phyloP scores from a whole-genome alignment of 2,113 vertebrate genomes.

The Leiothrix lutea region DNA sequence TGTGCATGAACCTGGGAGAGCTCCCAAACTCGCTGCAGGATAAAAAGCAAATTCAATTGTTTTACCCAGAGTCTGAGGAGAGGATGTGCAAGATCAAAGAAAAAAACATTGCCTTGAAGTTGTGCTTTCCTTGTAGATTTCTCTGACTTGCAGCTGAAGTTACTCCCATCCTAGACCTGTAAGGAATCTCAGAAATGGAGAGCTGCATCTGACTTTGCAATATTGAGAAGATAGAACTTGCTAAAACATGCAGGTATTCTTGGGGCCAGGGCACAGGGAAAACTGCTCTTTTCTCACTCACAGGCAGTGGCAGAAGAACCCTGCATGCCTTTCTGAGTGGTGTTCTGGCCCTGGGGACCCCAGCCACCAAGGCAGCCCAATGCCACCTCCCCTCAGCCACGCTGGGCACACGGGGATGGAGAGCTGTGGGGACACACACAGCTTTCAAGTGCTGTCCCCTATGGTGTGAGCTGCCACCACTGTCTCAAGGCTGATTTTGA shows the following conservation, averaged over 20 bases:
- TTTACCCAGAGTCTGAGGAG: neutral
- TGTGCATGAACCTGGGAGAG: neutral
- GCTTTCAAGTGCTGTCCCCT: neutral
- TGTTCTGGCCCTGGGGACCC: neutral
- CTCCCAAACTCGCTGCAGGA: rapidly evolving
- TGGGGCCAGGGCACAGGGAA: neutral
- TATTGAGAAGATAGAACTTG: neutral
- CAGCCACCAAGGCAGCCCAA: neutral
- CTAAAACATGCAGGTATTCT: neutral
- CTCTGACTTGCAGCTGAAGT: neutral
- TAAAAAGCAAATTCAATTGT: neutral
- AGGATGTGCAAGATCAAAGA: neutral
- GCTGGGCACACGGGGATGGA: rapidly evolving
- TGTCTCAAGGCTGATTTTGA: neutral
- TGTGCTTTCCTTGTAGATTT: neutral
- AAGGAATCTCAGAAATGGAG: neutral
- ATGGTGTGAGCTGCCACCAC: neutral
- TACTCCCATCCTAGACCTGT: neutral
- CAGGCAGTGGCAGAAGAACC: neutral
- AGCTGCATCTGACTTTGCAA: rapidly evolving
- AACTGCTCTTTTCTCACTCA: neutral
- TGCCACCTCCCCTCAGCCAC: neutral
- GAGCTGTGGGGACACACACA: neutral
- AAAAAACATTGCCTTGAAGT: neutral
- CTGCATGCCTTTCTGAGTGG: neutral